Evolutionary conservation across 1,140 invertebrate species (phyloP).

Genomic region (Saccostrea cuccullata): DNA sequence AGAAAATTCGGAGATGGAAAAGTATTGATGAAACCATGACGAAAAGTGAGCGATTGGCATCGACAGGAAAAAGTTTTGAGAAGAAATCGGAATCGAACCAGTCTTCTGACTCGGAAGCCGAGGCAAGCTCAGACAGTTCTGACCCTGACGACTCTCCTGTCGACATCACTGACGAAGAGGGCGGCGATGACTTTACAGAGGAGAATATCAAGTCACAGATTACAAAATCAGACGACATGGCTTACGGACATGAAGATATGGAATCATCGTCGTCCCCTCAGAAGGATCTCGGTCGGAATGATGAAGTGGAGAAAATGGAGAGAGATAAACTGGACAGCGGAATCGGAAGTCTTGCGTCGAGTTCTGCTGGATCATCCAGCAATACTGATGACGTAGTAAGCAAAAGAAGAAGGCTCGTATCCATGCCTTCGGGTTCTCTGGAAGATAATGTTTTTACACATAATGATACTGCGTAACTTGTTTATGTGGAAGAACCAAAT

Average conservation of each 20-base stretch:
- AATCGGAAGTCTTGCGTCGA: background rate
- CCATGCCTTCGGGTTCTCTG: background rate
- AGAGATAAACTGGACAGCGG: background rate
- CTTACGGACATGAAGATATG: background rate
- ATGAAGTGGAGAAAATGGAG: background rate
- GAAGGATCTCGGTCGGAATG: background rate
- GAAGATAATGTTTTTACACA: conserved; percentile 13
- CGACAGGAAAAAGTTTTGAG: conserved; percentile 12
- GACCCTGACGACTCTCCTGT: background rate
- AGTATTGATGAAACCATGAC: conserved; percentile 21
- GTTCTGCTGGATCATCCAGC: background rate
- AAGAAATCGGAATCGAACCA: background rate
- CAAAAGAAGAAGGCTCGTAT: background rate
- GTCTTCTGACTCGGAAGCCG: background rate
- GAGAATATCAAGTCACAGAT: background rate
- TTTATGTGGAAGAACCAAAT: no score
- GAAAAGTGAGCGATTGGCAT: conserved; percentile 5
- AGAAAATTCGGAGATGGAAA: background rate
- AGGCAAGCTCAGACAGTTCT: background rate
- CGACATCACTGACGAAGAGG: background rate
- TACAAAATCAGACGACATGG: background rate
- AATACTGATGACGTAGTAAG: background rate
- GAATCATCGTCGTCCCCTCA: background rate
- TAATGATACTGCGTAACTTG: background rate
- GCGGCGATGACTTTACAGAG: background rate